Conservation (phyloP, 2,797 vertebrate genomes). For the Pseudocheirus occidentalis region DNA sequence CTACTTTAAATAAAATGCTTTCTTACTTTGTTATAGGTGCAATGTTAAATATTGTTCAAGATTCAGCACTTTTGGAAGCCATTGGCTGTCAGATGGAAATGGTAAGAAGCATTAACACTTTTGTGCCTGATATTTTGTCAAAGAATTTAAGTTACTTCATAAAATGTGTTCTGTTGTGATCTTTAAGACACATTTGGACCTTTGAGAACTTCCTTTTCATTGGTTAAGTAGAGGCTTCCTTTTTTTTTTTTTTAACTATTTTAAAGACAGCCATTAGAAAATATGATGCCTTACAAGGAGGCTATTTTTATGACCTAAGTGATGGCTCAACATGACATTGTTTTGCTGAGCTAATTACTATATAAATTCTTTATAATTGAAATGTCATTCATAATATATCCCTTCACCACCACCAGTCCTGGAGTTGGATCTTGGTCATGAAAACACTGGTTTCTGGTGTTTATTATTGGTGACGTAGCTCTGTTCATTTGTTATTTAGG, state of each 20-base stretch:
- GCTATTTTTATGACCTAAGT: conserved; percentile 29
- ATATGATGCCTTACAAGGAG: conserved; percentile 13
- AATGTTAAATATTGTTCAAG: conserved; percentile 94
- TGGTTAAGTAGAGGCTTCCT: not conserved
- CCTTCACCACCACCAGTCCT: conserved; percentile 12
- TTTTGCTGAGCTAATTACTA: not conserved
- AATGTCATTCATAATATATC: conserved; percentile 4
- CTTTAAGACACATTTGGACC: conserved; percentile 56
- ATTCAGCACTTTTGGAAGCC: conserved; percentile 90
- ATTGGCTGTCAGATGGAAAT: conserved; percentile 90
- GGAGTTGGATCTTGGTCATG: conserved; percentile 42
- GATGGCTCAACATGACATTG: conserved; percentile 12
- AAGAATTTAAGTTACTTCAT: conserved; percentile 37
- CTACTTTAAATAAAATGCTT: conserved; percentile 46
- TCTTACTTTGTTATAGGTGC: conserved; percentile 86
- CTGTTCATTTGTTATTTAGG: not conserved
- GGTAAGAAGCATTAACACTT: conserved; percentile 83
- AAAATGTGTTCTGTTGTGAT: conserved; percentile 28
- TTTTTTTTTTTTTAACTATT: not conserved
- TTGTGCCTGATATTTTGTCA: conserved; percentile 20
- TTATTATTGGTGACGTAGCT: conserved; percentile 39
- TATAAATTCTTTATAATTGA: not conserved
- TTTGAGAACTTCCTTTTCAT: not conserved
- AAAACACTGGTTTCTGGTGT: conserved; percentile 32
- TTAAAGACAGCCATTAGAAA: not conserved